Evolutionary conservation across 1,140 invertebrate species (phyloP).

Genomic region (Asobara japonica): DNA sequence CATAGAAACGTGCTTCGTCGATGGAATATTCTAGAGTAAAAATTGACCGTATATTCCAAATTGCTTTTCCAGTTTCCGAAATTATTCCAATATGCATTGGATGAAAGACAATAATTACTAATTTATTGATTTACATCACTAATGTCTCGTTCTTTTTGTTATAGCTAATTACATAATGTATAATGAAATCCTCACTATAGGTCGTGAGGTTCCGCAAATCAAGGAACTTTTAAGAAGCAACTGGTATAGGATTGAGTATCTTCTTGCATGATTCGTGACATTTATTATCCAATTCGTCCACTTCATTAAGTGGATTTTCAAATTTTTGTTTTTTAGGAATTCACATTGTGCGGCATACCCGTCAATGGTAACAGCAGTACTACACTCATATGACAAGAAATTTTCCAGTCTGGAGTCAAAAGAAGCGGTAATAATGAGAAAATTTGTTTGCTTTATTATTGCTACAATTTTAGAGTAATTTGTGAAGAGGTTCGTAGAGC

Average conservation of each 20-base stretch:
- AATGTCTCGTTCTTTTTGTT: neutral
- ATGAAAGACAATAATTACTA: no score
- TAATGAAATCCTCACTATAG: neutral
- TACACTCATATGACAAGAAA: neutral
- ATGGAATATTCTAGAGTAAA: neutral
- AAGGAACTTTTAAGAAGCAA: neutral
- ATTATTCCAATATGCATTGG: no score
- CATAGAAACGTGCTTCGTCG: no score
- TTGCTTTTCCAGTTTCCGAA: no score
- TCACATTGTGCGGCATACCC: neutral
- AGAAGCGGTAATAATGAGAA: neutral
- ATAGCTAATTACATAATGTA: neutral
- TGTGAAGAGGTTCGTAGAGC: no score
- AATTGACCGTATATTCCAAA: no score
- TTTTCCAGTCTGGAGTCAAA: neutral
- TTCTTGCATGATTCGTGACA: neutral
- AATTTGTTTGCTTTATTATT: neutral
- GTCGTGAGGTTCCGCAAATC: neutral
- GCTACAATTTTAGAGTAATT: no score
- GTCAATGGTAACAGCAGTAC: neutral
- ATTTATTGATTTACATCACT: conserved; percentile 5
- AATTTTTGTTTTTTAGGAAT: neutral
- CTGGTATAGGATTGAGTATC: neutral
- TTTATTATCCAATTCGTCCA: no score
- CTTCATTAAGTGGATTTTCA: no score